A percentile compares a stretch with the other conserved stretches of the same genome.
phyloP scores from a whole-genome alignment of 2,113 vertebrate genomes.

The Cacatua alba region DNA sequence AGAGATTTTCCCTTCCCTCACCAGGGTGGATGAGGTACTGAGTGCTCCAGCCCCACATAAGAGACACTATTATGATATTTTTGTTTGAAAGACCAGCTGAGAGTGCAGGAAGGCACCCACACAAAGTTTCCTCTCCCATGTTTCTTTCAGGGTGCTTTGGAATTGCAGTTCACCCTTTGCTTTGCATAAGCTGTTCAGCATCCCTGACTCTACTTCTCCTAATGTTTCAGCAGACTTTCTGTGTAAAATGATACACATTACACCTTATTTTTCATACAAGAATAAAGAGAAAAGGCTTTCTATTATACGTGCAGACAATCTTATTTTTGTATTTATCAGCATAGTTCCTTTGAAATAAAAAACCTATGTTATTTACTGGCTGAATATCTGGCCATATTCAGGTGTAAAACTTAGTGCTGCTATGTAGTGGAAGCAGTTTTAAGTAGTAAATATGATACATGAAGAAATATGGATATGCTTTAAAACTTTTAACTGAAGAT shows the following conservation, averaged over 20 bases:
- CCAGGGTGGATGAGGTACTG: background rate
- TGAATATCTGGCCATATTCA: background rate
- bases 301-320: background rate
- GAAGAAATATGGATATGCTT: background rate
- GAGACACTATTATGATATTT: background rate
- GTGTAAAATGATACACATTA: background rate
- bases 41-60: background rate
- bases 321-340: background rate
- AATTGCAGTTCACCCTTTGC: background rate
- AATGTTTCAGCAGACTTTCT: background rate
- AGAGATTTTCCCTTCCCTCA: background rate
- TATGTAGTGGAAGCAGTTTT: background rate
- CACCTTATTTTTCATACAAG: background rate
- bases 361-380: rapidly evolving
- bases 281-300: background rate
- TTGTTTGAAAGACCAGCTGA: background rate
- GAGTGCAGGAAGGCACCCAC: background rate
- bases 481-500: background rate
- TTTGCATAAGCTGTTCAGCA: background rate
- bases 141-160: background rate
- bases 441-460: background rate
- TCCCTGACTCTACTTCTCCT: background rate
- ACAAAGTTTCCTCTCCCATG: background rate
- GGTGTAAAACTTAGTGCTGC: background rate
- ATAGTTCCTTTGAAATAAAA: background rate